Percentiles rank a stretch among this genome's conserved stretches.
phyloP scores from a whole-genome alignment of 2,113 vertebrate species.

The Phasianus colchicus region DNA sequence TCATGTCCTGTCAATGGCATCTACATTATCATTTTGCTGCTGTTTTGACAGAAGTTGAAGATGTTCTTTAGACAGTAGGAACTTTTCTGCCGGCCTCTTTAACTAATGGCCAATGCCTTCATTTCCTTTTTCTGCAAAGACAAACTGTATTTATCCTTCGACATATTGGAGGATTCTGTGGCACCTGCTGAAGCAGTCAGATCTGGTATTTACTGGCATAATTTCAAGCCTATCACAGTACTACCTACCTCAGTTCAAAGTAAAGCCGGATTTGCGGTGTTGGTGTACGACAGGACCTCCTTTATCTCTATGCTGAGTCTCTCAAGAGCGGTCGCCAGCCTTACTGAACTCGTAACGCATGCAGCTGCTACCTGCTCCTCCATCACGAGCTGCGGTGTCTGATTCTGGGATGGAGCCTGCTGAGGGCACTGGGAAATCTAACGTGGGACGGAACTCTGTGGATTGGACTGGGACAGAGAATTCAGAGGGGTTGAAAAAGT shows the following conservation, averaged over 20 bases:
- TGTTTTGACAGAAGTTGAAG: slow-evolving; percentile 52
- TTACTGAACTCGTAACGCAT: slow-evolving; percentile 55
- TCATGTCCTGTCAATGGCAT: slow-evolving; percentile 42
- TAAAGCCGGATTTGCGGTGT: slow-evolving; percentile 81
- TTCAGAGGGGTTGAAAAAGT: slow-evolving; percentile 29
- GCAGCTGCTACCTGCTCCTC: slow-evolving; percentile 61
- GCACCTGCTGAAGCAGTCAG: slow-evolving; percentile 62
- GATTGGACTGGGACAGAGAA: slow-evolving; percentile 36
- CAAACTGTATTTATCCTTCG: slow-evolving; percentile 63
- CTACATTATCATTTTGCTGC: slow-evolving; percentile 48
- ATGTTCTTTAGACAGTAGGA: slow-evolving; percentile 36
- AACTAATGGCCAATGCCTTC: slow-evolving; percentile 51
- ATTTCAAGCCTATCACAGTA: slow-evolving; percentile 79
- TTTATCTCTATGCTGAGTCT: slow-evolving; percentile 85
- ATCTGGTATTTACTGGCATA: slow-evolving; percentile 77
- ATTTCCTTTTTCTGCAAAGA: slow-evolving; percentile 61
- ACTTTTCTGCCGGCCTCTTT: slow-evolving; percentile 40
- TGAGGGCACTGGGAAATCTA: slow-evolving; percentile 46
- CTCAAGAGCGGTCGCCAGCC: slow-evolving; percentile 73
- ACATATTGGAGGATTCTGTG: slow-evolving; percentile 68
- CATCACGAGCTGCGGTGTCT: slow-evolving; percentile 52
- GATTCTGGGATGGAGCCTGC: slow-evolving; percentile 51
- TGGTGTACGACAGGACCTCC: slow-evolving; percentile 74
- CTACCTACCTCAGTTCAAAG: slow-evolving; percentile 97
- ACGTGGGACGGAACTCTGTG: slow-evolving; percentile 36